Percentiles rank a stretch among this genome's conserved stretches.
phyloP scores from a whole-genome alignment of 2,797 vertebrate species.

The Onychomys leucogaster region DNA sequence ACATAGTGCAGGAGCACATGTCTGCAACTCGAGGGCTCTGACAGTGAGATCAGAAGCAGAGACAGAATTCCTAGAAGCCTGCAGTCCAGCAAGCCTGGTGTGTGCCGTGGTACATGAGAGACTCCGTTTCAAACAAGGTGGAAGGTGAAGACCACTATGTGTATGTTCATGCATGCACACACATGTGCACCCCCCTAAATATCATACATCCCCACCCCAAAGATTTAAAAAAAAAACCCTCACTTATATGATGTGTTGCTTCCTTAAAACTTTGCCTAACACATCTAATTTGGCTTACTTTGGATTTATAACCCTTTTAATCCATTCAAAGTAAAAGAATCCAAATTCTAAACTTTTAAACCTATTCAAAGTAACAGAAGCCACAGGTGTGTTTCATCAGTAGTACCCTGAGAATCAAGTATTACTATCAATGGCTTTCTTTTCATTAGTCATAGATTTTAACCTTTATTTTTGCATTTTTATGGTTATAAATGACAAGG shows the following conservation, averaged over 20 bases:
- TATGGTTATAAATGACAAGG: constrained; percentile 13
- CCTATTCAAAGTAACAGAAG: background rate
- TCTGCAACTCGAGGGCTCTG: background rate
- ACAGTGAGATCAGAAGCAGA: background rate
- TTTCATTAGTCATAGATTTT: background rate
- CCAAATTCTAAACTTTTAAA: background rate
- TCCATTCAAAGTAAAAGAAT: background rate
- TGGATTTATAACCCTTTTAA: background rate
- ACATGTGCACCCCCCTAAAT: background rate
- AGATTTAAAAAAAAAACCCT: background rate
- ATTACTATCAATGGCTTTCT: background rate
- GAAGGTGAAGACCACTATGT: background rate
- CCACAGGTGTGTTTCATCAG: background rate
- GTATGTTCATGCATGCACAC: too few relatives aligned
- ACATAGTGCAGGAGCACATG: background rate
- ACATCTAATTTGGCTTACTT: background rate
- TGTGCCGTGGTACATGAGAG: background rate
- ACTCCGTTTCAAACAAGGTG: too few relatives aligned
- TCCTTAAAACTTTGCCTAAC: background rate
- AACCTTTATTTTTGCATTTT: background rate
- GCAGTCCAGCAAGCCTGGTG: background rate
- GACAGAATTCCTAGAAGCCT: background rate
- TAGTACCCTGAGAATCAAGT: background rate
- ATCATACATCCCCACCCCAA: background rate
- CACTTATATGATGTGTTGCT: background rate